Evolutionary conservation across 35 echinoderm and acorn worm species (phyloP).

Genomic region (Hemicentrotus pulcherrimus): DNA sequence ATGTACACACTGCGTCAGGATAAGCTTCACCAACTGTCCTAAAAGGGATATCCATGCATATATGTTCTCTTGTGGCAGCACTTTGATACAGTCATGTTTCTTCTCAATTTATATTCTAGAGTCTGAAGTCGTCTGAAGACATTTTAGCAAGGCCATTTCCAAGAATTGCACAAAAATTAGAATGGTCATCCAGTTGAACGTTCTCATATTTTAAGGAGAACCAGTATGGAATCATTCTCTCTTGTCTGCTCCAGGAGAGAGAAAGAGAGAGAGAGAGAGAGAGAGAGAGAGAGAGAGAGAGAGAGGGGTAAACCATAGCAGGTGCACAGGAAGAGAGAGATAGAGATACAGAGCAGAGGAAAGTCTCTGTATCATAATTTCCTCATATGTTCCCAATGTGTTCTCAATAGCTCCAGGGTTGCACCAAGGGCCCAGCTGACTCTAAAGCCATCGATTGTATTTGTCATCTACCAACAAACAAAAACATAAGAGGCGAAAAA

Average conservation of each 20-base stretch:
- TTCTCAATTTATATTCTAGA: neutral
- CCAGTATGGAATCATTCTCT: too few species aligned
- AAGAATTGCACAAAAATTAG: too few species aligned
- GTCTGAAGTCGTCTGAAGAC: neutral
- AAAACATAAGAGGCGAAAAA: neutral
- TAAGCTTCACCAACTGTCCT: neutral
- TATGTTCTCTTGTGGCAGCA: neutral
- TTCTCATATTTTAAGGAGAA: neutral
- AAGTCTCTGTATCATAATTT: neutral
- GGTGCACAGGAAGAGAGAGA: neutral
- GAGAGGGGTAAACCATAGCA: too few species aligned
- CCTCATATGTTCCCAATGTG: slow-evolving; percentile 66
- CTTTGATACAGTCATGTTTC: neutral
- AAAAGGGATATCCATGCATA: neutral
- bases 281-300: too few species aligned
- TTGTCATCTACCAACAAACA: slow-evolving; percentile 40
- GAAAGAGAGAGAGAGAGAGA: too few species aligned
- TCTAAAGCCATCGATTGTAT: slow-evolving; percentile 69
- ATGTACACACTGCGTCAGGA: too few species aligned
- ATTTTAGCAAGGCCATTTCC: too few species aligned
- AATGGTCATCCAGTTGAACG: too few species aligned
- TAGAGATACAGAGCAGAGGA: neutral
- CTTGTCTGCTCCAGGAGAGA: too few species aligned
- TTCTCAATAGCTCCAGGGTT: slow-evolving; percentile 74
- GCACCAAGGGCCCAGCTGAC: slow-evolving; percentile 89